Base-by-base conservation (phyloP, 2,797 vertebrate genomes). In the Danio aesculapii region DNA sequence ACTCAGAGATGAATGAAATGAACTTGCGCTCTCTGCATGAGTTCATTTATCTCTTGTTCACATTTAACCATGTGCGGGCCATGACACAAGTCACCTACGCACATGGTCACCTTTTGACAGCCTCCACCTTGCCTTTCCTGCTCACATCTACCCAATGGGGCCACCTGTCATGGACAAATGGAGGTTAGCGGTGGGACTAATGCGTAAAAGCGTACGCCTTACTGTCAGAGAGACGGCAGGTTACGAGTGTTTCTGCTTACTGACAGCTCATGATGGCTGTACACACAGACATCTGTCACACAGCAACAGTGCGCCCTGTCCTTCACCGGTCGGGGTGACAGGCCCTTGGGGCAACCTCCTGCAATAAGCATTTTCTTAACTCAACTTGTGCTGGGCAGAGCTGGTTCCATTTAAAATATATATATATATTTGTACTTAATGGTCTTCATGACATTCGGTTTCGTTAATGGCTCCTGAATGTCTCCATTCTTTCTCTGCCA, bases 251-350 rank as follows among this genome's bases (percentile, higher is more conserved):
- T 80, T 64, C 30, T 21, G 68, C 41, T 63, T 87, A 82, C 64
- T 92, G 90, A 89, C 90, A 91, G 86, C 86, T 74, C 55, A 82
- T 91, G 89, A 92, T 83, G 71, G 88, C 85, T 86, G 86, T 76
- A 75, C 63, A 82, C 81, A 82, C 82, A 83, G 85, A 87, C 88
- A 90, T 93, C 91, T 91, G 91, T 92, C 91, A 91, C 79, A 64
- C 72, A 72, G 72, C 79, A 81, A 84, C 67, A 85, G 83, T 79
- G 8, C 10, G 77, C 64, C 85, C 81, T 84, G 85, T 86, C 85
- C 80, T 85, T 88, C 79, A 86, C 79, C 79, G 46, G 73, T 80
- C 80, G 81, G 70, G 79, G 62, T 78, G 85, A 85, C 84, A 86
- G 77, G 52, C 66, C 84, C 85, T 84, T 57, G 71, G 80, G 85